These are phyloP conservation scores for Potorous gilbertii DNA, from an alignment of 2,797 vertebrate genomes.

Conservation along the genomic window DNA sequence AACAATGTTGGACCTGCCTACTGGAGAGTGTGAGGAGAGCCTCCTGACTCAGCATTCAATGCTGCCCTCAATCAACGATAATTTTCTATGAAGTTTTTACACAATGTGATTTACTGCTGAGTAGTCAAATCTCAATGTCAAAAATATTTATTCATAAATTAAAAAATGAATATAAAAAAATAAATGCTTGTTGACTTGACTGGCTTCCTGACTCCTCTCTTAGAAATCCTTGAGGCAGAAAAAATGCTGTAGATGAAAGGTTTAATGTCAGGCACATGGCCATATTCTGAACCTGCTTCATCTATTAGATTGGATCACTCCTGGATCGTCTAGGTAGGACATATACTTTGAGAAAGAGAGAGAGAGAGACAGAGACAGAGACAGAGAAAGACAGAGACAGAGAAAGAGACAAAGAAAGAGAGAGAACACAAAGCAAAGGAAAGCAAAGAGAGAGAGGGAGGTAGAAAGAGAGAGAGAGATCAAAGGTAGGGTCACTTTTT, in stretches of 20 bases:
- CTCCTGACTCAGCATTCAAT: background rate
- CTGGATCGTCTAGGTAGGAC: background rate
- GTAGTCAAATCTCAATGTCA: background rate
- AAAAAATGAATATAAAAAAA: too few species aligned
- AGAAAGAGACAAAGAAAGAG: too few species aligned
- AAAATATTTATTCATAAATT: slow-evolving; percentile 22
- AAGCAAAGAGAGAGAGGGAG: too few species aligned
- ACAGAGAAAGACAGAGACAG: too few species aligned
- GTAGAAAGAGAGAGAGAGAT: too few species aligned
- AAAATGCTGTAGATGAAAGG: background rate
- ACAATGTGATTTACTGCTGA: background rate
- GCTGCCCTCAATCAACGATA: background rate
- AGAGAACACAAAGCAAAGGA: background rate
- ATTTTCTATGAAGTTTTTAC: background rate
- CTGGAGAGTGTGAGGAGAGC: background rate
- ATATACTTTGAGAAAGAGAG: background rate
- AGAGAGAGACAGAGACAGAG: too few species aligned
- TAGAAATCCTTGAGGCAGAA: background rate
- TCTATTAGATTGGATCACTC: background rate
- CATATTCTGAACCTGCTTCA: background rate
- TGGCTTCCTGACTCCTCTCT: background rate
- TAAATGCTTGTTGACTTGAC: background rate
- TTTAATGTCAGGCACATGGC: background rate
- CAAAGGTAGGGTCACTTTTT: too few species aligned
- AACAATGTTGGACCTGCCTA: background rate